phyloP scores from a whole-genome alignment of 2,113 vertebrate species.

The Perca fluviatilis region DNA sequence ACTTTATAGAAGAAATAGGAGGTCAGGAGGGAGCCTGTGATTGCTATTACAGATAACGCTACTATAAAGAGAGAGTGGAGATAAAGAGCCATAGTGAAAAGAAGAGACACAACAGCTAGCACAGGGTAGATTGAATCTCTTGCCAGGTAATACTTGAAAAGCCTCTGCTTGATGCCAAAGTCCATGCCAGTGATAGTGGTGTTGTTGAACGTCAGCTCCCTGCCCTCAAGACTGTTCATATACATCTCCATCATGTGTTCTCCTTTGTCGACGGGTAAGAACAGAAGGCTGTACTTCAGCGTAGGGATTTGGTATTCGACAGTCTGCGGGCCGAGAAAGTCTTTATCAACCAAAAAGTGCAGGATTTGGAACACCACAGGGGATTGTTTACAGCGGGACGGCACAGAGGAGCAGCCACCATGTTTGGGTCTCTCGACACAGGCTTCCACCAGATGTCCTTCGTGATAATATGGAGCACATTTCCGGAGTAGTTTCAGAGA shows the following conservation, averaged over 20 bases:
- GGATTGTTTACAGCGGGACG: slow-evolving; percentile 90
- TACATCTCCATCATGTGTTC: slow-evolving; percentile 94
- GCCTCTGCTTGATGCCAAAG: slow-evolving; percentile 93
- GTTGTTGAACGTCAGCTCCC: slow-evolving; percentile 91
- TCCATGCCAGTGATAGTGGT: slow-evolving; percentile 96
- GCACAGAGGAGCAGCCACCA: slow-evolving; percentile 89
- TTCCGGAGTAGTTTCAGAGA: slow-evolving; percentile 90
- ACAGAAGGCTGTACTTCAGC: slow-evolving; percentile 95
- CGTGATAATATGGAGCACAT: slow-evolving; percentile 94
- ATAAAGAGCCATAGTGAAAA: slow-evolving; percentile 92
- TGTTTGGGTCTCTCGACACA: slow-evolving; percentile 87
- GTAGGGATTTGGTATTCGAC: slow-evolving; percentile 96
- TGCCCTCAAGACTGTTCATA: slow-evolving; percentile 89
- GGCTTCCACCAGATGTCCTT: slow-evolving; percentile 87
- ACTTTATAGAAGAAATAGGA: slow-evolving; percentile 97
- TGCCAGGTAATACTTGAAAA: slow-evolving; percentile 93
- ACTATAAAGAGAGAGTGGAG: slow-evolving; percentile 93
- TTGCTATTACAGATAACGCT: slow-evolving; percentile 88
- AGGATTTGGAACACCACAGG: slow-evolving; percentile 92
- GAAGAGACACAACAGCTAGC: slow-evolving; percentile 89
- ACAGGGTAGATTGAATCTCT: slow-evolving; percentile 93
- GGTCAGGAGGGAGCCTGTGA: slow-evolving; percentile 89
- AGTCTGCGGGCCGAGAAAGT: slow-evolving; percentile 95
- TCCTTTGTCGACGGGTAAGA: slow-evolving; percentile 91
- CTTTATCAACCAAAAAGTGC: slow-evolving; percentile 95